phyloP scores from a whole-genome alignment of 2,113 vertebrate species.

The Montifringilla adamsi region DNA sequence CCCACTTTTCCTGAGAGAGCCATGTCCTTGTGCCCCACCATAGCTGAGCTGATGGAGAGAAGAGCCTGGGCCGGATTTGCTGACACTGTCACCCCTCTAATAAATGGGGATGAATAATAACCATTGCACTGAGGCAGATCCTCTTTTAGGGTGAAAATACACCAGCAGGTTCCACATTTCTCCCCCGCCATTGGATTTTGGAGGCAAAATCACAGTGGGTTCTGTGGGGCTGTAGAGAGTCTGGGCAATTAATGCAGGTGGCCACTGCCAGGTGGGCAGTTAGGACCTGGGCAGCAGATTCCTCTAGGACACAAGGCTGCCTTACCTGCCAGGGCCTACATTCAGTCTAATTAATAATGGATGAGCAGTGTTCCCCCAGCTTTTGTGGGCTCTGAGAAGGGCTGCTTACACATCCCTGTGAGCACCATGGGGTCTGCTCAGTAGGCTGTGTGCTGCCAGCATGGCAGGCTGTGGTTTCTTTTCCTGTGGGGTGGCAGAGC shows the following conservation, averaged over 20 bases:
- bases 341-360: not conserved
- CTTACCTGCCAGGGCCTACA: not conserved
- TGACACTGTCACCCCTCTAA: not conserved
- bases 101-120: not conserved
- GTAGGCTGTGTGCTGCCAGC: accelerated
- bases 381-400: not conserved
- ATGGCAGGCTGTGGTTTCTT: not conserved
- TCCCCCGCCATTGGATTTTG: not conserved
- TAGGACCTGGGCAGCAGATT: not conserved
- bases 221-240: accelerated
- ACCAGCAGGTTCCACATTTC: not conserved
- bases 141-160: not conserved
- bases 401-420: accelerated
- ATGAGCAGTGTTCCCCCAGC: not conserved
- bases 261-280: accelerated
- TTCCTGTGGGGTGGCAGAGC: not conserved
- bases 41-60: not conserved
- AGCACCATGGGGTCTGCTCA: accelerated
- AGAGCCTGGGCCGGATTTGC: not conserved
- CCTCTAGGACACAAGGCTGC: not conserved
- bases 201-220: not conserved
- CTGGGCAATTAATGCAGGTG: accelerated
- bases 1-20: conserved; percentile 2
- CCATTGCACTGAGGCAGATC: not conserved
- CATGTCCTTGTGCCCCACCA: accelerated